phyloP scores from a whole-genome alignment of 2,888 invertebrate genomes.

The Leptopilina syphax region DNA sequence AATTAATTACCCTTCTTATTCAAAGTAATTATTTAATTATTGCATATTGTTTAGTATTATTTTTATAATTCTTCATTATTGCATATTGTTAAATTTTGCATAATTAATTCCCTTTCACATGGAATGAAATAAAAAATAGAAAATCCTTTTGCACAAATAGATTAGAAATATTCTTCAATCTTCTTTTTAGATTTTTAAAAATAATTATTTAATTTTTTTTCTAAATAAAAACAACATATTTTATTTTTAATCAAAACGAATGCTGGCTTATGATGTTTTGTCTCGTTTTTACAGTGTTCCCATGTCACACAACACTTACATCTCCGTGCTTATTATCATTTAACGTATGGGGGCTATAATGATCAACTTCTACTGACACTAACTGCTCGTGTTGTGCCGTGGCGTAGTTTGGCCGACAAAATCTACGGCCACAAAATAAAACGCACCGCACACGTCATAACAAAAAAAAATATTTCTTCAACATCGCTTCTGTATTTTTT shows the following conservation, averaged over 20 bases:
- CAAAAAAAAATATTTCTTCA: slow-evolving; percentile 51
- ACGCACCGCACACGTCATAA: slow-evolving; percentile 55
- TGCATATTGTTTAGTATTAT: too few species aligned
- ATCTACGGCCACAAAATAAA: slow-evolving; percentile 47
- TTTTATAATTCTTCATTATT: too few species aligned
- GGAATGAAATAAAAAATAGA: slow-evolving; percentile 36
- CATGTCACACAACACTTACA: slow-evolving; percentile 61
- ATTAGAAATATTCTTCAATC: slow-evolving; percentile 41
- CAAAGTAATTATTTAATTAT: too few species aligned
- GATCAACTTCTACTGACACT: slow-evolving; percentile 59
- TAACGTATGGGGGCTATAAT: slow-evolving; percentile 59
- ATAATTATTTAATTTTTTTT: too few species aligned
- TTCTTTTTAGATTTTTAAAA: background rate
- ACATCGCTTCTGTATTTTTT: slow-evolving; percentile 62
- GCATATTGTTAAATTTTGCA: too few species aligned
- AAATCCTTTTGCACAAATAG: slow-evolving; percentile 50
- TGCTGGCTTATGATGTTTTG: slow-evolving; percentile 61
- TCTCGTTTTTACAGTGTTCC: slow-evolving; percentile 64
- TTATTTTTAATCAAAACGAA: slow-evolving; percentile 53
- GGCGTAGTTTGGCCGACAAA: slow-evolving; percentile 45
- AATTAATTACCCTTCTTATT: too few species aligned
- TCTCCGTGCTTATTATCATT: slow-evolving; percentile 66
- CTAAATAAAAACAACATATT: slow-evolving; percentile 54
- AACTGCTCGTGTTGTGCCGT: slow-evolving; percentile 58
- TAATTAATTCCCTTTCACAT: too few species aligned